A percentile compares a stretch with the other conserved stretches of the same genome.
Conservation (phyloP, 2,113 vertebrate species). For the Nothoprocta pentlandii region DNA sequence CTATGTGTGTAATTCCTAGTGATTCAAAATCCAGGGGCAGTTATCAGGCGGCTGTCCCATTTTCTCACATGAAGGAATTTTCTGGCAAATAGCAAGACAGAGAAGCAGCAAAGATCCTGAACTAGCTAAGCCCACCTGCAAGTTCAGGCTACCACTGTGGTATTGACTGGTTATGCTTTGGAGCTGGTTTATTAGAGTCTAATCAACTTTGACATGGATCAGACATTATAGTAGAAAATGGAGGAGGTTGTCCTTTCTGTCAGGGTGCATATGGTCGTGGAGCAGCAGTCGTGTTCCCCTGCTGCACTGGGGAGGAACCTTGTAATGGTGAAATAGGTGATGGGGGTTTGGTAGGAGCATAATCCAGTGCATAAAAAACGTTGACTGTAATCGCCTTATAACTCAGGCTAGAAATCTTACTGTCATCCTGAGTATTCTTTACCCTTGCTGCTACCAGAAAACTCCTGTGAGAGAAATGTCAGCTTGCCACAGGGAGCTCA, state of each 20-base stretch:
- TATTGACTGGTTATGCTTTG: neutral
- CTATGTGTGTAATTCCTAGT: neutral
- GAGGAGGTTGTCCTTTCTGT: neutral
- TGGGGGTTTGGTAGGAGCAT: neutral
- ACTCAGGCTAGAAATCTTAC: neutral
- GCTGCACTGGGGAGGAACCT: neutral
- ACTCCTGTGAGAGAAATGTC: neutral
- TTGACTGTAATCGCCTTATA: accelerated
- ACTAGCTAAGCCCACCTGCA: neutral
- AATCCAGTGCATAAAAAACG: too few species aligned
- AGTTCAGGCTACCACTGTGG: accelerated
- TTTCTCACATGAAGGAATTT: neutral
- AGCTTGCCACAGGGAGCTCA: neutral
- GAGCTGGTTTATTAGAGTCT: neutral
- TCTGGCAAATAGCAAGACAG: neutral
- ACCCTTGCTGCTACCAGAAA: neutral
- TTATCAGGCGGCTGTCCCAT: neutral
- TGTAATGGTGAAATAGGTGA: neutral
- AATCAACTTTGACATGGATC: neutral
- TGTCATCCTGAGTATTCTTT: neutral
- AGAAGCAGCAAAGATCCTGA: neutral
- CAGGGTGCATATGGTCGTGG: neutral
- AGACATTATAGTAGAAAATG: neutral
- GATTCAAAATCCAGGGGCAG: neutral
- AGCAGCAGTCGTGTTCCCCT: accelerated